A percentile compares a stretch with the other conserved stretches of the same genome.
These are phyloP conservation scores for Psix sp. DNA, from an alignment of 1,140 invertebrate genomes.

Conservation along the genomic window DNA sequence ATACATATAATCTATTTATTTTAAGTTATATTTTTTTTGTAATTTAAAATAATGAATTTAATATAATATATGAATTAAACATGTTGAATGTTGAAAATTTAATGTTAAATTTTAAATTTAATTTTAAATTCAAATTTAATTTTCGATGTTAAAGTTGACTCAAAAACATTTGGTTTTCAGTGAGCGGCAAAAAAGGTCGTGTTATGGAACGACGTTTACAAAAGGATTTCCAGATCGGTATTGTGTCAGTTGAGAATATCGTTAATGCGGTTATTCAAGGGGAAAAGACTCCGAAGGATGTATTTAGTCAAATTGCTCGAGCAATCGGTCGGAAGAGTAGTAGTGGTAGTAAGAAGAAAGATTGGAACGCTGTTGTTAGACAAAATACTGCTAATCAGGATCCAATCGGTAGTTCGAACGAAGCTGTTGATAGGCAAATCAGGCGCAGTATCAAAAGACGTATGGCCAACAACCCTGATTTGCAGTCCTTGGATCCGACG, in stretches of 20 bases:
- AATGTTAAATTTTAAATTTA: no score
- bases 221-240: slow-evolving; percentile 93
- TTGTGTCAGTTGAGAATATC: slow-evolving; percentile 85
- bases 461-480: slow-evolving; percentile 79
- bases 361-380: slow-evolving; percentile 90
- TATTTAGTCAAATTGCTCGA: slow-evolving; percentile 87
- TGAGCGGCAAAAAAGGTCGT: slow-evolving; percentile 88
- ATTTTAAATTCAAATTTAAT: no score
- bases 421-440: slow-evolving; percentile 80
- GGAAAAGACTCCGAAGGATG: slow-evolving; percentile 84
- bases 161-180: slow-evolving; percentile 68
- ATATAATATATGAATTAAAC: no score
- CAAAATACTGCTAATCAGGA: slow-evolving; percentile 82
- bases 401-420: slow-evolving; percentile 86
- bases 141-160: no score
- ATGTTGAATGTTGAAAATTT: no score
- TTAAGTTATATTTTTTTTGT: no score
- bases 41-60: no score
- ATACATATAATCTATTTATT: no score
- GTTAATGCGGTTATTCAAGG: slow-evolving; percentile 83
- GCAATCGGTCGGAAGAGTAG: slow-evolving; percentile 84
- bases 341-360: slow-evolving; percentile 81
- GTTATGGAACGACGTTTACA: slow-evolving; percentile 89
- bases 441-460: slow-evolving; percentile 84
- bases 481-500: slow-evolving; percentile 80